Conservation (phyloP, 1,140 invertebrate genomes). For the Bombyx mandarina region DNA sequence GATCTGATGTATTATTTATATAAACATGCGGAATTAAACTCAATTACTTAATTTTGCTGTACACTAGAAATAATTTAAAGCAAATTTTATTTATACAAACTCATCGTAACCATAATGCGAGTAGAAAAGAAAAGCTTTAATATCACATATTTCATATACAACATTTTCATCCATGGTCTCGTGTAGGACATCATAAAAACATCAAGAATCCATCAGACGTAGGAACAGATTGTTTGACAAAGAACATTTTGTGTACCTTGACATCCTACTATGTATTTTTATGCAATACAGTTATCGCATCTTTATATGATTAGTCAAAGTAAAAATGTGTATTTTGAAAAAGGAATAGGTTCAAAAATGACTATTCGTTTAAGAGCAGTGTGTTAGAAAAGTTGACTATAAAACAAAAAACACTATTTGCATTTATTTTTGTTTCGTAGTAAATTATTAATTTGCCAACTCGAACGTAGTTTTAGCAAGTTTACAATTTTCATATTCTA, state of each 20-base stretch:
- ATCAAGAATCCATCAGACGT: constrained; percentile 51
- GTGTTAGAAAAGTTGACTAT: too few relatives aligned
- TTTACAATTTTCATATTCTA: too few relatives aligned
- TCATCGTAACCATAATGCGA: background rate
- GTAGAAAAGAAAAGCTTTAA: background rate
- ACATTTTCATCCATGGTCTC: constrained; percentile 25
- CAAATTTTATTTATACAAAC: background rate
- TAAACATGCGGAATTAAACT: too few relatives aligned
- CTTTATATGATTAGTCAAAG: background rate
- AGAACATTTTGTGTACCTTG: constrained; percentile 15
- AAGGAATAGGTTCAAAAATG: too few relatives aligned
- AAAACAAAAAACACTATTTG: too few relatives aligned
- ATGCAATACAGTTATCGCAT: background rate
- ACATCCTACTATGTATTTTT: constrained; percentile 6
- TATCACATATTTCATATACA: background rate
- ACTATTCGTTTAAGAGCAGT: too few relatives aligned
- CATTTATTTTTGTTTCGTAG: too few relatives aligned
- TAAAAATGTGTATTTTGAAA: background rate
- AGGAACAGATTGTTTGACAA: constrained; percentile 39
- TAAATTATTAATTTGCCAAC: too few relatives aligned
- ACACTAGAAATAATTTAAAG: background rate
- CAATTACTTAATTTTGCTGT: background rate
- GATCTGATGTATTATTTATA: too few relatives aligned
- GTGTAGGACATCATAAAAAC: constrained; percentile 47
- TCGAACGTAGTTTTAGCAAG: too few relatives aligned